Evolutionary conservation across 1,140 invertebrate genomes (phyloP).

Genomic region (Archivesica marissinica): DNA sequence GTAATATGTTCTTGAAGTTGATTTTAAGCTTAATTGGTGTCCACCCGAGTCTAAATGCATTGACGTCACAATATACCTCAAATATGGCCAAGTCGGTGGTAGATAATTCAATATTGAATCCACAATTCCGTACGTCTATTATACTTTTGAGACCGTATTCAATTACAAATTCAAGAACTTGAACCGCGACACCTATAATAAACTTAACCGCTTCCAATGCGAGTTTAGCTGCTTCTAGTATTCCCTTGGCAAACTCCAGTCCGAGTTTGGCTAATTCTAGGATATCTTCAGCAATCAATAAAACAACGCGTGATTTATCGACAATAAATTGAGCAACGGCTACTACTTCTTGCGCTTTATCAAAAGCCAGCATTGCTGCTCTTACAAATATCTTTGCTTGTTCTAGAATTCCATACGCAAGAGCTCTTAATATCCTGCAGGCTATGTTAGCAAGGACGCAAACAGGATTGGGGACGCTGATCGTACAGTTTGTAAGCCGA

Average conservation of each 20-base stretch:
- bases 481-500: conserved; percentile 55
- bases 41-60: conserved; percentile 59
- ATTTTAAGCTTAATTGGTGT: conserved; percentile 31
- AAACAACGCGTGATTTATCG: conserved; percentile 63
- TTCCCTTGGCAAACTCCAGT: conserved; percentile 50
- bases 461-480: conserved; percentile 48
- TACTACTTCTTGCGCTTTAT: conserved; percentile 49
- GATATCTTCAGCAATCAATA: conserved; percentile 51
- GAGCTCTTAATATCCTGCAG: conserved; percentile 36
- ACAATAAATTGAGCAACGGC: conserved; percentile 54
- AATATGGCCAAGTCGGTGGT: conserved; percentile 54
- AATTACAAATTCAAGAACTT: conserved; percentile 50
- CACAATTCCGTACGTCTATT: conserved; percentile 63
- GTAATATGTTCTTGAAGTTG: conserved; percentile 47
- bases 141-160: conserved; percentile 39
- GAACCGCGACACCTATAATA: conserved; percentile 35
- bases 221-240: conserved; percentile 34
- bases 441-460: conserved; percentile 51
- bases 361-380: conserved; percentile 38
- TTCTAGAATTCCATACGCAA: conserved; percentile 50
- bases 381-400: conserved; percentile 51
- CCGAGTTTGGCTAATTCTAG: conserved; percentile 55
- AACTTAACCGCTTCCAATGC: conserved; percentile 58
- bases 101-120: conserved; percentile 58
- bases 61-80: conserved; percentile 63